Conservation (phyloP, 2,888 invertebrate species). For the Cepaea hortensis region DNA sequence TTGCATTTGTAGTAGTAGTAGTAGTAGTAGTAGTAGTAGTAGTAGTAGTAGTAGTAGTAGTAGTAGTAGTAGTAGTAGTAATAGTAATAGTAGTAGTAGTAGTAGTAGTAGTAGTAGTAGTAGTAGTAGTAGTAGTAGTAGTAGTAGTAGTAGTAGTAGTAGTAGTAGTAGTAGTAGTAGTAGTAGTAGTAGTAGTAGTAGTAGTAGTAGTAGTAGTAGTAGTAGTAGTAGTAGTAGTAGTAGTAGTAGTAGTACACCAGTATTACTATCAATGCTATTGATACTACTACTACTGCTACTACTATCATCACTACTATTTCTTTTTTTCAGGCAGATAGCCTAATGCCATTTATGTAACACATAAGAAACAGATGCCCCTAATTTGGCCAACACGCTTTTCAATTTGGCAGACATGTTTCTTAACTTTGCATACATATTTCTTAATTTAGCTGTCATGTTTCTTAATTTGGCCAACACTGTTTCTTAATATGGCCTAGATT, state of each 20-base stretch:
- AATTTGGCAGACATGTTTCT: no score
- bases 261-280: no score
- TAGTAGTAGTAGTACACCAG: constrained; percentile 13
- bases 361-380: no score
- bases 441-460: no score
- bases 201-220: constrained; percentile 29
- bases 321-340: no score
- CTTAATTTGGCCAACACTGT: no score
- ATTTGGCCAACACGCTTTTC: no score
- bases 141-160: constrained; percentile 20
- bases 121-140: constrained; percentile 22
- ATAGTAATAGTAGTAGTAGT: constrained; percentile 9
- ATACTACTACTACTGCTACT: no score
- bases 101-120: constrained; percentile 20
- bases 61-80: neutral
- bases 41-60: constrained; percentile 28
- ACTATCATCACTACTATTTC: no score
- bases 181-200: constrained; percentile 31
- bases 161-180: constrained; percentile 33
- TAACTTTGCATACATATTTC: no score
- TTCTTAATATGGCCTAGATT: no score
- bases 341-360: no score
- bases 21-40: constrained; percentile 37
- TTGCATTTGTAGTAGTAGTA: constrained; percentile 33
- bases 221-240: constrained; percentile 35